These are phyloP conservation scores for Distichodus sexfasciatus DNA, from an alignment of 2,797 vertebrate genomes.

Conservation along the genomic window DNA sequence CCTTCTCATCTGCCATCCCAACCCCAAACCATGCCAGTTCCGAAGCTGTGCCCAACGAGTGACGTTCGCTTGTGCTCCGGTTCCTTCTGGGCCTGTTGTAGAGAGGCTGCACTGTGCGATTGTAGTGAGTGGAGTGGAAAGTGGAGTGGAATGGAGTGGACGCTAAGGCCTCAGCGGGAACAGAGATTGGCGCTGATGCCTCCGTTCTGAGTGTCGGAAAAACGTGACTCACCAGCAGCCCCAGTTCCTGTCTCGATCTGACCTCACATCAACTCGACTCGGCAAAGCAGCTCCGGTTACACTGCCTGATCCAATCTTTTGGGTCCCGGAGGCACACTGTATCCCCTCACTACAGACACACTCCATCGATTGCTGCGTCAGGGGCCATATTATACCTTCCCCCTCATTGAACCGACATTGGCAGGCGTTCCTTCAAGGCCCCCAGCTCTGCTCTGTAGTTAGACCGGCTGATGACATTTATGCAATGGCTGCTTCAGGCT, in stretches of 20 bases:
- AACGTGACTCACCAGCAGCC: constrained; percentile 54
- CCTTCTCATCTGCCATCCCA: constrained; percentile 6
- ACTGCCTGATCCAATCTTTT: constrained; percentile 50
- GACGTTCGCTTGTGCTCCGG: neutral
- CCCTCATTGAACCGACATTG: constrained; percentile 57
- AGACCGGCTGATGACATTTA: constrained; percentile 68
- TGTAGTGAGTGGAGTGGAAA: constrained; percentile 5
- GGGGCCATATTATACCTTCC: constrained; percentile 63
- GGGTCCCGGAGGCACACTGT: constrained; percentile 54
- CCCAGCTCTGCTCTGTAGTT: constrained; percentile 32
- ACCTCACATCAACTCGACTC: constrained; percentile 46
- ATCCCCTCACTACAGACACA: constrained; percentile 64
- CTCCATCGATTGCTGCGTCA: constrained; percentile 73
- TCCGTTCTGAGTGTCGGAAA: constrained; percentile 47
- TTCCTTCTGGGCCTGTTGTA: neutral
- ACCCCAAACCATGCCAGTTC: neutral
- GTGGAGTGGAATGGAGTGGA: constrained; percentile 21
- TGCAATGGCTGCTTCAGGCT: constrained; percentile 49
- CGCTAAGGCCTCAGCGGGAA: constrained; percentile 29
- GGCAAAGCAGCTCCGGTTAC: constrained; percentile 56
- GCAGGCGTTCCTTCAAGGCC: constrained; percentile 51
- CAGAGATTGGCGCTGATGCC: constrained; percentile 22
- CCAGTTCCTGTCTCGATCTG: neutral
- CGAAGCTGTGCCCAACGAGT: neutral
- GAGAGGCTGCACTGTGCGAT: neutral